Percentiles rank a stretch among this genome's conserved stretches.
These are phyloP conservation scores for Gymnogyps californianus DNA, from an alignment of 2,113 vertebrate species.

Conservation along the genomic window DNA sequence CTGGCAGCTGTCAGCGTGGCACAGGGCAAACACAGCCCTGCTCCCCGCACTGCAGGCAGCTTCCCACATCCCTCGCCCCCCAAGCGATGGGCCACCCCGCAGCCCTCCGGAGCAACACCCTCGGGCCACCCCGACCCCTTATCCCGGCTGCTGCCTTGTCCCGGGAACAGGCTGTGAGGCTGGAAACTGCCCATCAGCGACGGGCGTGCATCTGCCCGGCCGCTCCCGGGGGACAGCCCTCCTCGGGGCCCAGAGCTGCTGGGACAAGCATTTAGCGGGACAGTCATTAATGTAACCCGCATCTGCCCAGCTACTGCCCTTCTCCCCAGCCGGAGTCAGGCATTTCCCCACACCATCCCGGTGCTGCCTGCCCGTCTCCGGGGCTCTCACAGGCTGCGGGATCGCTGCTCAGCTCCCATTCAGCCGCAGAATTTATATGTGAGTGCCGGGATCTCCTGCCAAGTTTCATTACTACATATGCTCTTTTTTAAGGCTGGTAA, in stretches of 20 bases:
- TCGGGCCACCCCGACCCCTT: neutral
- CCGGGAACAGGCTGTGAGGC: neutral
- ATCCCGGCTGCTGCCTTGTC: neutral
- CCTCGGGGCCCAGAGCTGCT: neutral
- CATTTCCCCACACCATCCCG: rapidly evolving
- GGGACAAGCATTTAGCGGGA: neutral
- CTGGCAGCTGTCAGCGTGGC: neutral
- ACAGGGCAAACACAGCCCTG: neutral
- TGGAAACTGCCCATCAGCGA: neutral
- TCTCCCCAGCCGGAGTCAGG: neutral
- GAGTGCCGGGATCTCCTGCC: neutral
- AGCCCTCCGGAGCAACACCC: neutral
- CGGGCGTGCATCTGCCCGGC: rapidly evolving
- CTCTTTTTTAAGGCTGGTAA: neutral
- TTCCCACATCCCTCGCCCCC: neutral
- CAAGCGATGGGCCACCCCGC: rapidly evolving
- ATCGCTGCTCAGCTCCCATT: neutral
- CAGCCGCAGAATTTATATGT: neutral
- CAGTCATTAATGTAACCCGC: rapidly evolving
- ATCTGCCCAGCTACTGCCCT: neutral
- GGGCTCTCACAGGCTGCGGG: neutral
- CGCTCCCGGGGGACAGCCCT: neutral
- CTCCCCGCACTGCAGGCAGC: neutral
- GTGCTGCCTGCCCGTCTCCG: neutral
- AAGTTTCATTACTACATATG: neutral